A percentile compares a stretch with the other conserved stretches of the same genome.
Conservation (phyloP, 2,797 vertebrate genomes). For the Epinephelus coioides region DNA sequence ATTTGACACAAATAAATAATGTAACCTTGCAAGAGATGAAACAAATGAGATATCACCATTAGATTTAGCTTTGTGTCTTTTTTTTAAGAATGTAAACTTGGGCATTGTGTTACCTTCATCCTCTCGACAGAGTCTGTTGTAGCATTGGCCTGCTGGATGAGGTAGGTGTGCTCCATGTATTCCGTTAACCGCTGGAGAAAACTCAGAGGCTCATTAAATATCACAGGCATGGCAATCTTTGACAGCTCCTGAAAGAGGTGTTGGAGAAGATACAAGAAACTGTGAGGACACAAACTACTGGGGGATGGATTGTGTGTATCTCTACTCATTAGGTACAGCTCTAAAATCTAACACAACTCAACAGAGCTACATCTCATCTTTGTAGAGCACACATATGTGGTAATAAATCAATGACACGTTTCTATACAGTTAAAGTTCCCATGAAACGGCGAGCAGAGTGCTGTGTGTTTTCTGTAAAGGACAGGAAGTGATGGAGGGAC, state of each 20-base stretch:
- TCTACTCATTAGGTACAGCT: background rate
- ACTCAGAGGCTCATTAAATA: conserved; percentile 98
- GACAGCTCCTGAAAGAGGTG: conserved; percentile 91
- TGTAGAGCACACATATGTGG: background rate
- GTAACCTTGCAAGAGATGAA: background rate
- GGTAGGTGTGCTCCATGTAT: conserved; percentile 99
- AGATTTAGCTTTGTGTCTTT: background rate
- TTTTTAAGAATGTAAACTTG: background rate
- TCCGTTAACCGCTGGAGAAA: conserved; percentile 97
- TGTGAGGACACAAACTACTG: background rate
- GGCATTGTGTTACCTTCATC: conserved; percentile 91
- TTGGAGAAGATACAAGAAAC: conserved; percentile 14
- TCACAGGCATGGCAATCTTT: conserved; percentile 99
- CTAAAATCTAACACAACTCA: background rate
- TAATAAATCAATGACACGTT: background rate
- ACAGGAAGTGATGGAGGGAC: too few relatives aligned
- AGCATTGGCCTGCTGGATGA: conserved; percentile 95
- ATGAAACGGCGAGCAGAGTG: too few relatives aligned
- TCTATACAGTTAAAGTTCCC: background rate
- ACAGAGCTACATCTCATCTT: background rate
- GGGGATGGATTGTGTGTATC: background rate
- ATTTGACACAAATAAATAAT: background rate
- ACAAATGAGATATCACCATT: background rate
- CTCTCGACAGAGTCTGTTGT: conserved; percentile 91
- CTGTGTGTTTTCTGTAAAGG: too few relatives aligned